A percentile compares a stretch with the other conserved stretches of the same genome.
phyloP scores from a whole-genome alignment of 2,888 invertebrate species.

The Cryptophagus acutangulus region DNA sequence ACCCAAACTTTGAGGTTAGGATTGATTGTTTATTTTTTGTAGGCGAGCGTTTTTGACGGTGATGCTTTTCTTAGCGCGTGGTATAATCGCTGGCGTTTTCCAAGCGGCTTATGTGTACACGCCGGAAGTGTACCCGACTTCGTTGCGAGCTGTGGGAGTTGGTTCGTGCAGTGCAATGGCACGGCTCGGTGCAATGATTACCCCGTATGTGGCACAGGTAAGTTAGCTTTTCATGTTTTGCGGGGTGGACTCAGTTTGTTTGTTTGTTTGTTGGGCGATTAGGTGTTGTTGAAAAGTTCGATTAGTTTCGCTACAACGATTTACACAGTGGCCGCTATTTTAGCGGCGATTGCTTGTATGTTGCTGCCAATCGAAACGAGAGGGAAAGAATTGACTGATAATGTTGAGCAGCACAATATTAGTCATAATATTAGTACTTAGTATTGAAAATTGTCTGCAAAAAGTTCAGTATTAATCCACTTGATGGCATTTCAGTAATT shows the following conservation, averaged over 20 bases:
- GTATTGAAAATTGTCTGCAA: conserved; percentile 7
- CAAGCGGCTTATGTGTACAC: conserved; percentile 96
- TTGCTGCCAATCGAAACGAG: conserved; percentile 81
- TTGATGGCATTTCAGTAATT: conserved; percentile 18
- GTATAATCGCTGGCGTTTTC: conserved; percentile 89
- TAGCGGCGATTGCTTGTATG: conserved; percentile 72
- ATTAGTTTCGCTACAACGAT: conserved; percentile 68
- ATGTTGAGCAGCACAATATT: conserved; percentile 42
- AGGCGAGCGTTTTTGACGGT: conserved; percentile 74
- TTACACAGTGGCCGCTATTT: conserved; percentile 69
- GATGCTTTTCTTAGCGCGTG: conserved; percentile 81
- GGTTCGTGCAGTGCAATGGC: conserved; percentile 90
- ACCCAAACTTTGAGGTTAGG: conserved; percentile 2
- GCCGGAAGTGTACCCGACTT: conserved; percentile 91
- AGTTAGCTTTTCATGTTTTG: conserved; percentile 1
- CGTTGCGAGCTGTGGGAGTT: conserved; percentile 83
- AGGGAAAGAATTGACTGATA: conserved; percentile 64
- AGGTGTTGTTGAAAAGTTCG: conserved; percentile 73
- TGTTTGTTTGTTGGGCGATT: conserved; percentile 31
- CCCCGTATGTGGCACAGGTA: conserved; percentile 92
- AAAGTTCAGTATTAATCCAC: conserved; percentile 20
- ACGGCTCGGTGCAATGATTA: conserved; percentile 86
- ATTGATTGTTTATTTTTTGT: conserved; percentile 22
- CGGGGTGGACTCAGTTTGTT: background rate
- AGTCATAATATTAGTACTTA: conserved; percentile 13